Conservation (phyloP, 2,888 invertebrate species). For the Gonocerus acuteangulatus region DNA sequence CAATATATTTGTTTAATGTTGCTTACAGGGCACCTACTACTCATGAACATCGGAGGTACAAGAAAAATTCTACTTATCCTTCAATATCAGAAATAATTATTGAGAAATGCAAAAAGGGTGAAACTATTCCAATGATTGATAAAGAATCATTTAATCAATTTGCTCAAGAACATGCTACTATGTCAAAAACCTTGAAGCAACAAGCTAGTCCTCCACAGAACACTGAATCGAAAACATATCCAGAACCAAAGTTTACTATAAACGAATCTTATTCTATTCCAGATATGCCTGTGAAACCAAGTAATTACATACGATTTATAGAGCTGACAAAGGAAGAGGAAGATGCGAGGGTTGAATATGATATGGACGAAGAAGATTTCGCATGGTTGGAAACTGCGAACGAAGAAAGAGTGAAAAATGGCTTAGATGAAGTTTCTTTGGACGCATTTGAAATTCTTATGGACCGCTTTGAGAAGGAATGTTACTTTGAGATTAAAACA, state of each 20-base stretch:
- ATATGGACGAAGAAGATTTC: constrained; percentile 95
- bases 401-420: constrained; percentile 64
- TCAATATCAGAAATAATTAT: background rate
- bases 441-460: constrained; percentile 87
- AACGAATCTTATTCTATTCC: constrained; percentile 70
- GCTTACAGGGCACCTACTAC: too few species aligned
- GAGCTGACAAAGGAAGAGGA: constrained; percentile 90
- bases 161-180: too few species aligned
- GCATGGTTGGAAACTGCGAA: constrained; percentile 89
- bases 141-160: background rate
- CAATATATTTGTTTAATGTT: too few species aligned
- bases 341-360: constrained; percentile 88
- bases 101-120: background rate
- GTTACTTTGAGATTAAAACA: constrained; percentile 69
- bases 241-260: constrained; percentile 61
- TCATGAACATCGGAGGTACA: too few species aligned
- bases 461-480: constrained; percentile 96
- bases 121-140: background rate
- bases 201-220: constrained; percentile 37
- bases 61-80: background rate
- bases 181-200: too few species aligned
- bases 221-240: constrained; percentile 48
- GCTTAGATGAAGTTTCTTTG: constrained; percentile 66
- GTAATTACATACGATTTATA: constrained; percentile 81
- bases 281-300: constrained; percentile 72